Percentiles rank a stretch among this genome's conserved stretches.
These are phyloP conservation scores for Dallia pectoralis DNA, from an alignment of 2,797 vertebrate species.

Conservation along the genomic window DNA sequence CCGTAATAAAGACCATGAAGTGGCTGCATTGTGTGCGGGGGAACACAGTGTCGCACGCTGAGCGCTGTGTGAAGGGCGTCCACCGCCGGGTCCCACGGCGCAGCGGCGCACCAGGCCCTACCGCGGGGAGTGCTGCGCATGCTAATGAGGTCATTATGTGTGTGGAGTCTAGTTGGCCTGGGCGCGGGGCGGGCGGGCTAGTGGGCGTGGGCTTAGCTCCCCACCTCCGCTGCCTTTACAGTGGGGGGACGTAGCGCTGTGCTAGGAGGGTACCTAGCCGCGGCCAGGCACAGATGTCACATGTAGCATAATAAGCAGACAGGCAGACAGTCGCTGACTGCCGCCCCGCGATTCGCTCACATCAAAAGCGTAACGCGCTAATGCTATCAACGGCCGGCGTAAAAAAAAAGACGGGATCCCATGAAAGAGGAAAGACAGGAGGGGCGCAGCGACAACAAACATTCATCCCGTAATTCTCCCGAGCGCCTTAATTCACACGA, in stretches of 20 bases:
- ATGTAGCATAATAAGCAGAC: constrained; percentile 74
- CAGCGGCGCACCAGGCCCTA: constrained; percentile 76
- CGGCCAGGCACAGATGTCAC: constrained; percentile 77
- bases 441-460: constrained; percentile 40
- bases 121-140: constrained; percentile 75
- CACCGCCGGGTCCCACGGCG: constrained; percentile 76
- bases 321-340: constrained; percentile 21
- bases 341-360: neutral
- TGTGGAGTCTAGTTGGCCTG: constrained; percentile 38
- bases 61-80: constrained; percentile 80
- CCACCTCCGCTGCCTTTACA: constrained; percentile 58
- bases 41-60: constrained; percentile 77
- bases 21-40: constrained; percentile 73
- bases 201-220: constrained; percentile 32
- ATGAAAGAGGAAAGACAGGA: constrained; percentile 51
- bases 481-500: constrained; percentile 55
- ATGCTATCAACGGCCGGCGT: neutral
- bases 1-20: constrained; percentile 77
- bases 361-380: neutral
- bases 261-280: constrained; percentile 60
- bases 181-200: too few relatives aligned
- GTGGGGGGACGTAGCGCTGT: constrained; percentile 67
- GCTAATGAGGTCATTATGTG: constrained; percentile 84
- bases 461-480: constrained; percentile 64
- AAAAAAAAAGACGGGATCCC: constrained; percentile 45